Conservation (phyloP, 37 sponge, comb jelly and placozoan genomes). For the Aphrocallistes beatrix region DNA sequence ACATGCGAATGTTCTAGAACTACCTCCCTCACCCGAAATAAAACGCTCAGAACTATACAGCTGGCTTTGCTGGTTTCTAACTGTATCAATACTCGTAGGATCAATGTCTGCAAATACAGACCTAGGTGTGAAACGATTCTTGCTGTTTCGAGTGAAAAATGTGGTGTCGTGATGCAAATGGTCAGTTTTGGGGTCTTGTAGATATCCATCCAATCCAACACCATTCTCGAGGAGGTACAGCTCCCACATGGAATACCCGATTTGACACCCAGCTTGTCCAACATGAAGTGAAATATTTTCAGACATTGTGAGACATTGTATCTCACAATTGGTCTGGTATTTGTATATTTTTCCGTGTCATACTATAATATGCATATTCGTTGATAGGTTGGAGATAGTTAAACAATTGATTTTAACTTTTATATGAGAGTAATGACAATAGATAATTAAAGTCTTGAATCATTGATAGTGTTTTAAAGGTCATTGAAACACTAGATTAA, state of each 20-base stretch:
- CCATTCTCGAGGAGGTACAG: neutral
- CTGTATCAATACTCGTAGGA: neutral
- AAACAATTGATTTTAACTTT: too few species aligned
- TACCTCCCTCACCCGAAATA: neutral
- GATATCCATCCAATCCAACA: neutral
- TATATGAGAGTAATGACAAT: too few species aligned
- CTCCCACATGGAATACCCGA: neutral
- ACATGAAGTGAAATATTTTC: conserved; percentile 3
- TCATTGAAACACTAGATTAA: too few species aligned
- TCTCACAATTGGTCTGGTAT: too few species aligned
- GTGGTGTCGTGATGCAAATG: neutral
- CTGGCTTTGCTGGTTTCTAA: neutral
- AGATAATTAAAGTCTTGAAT: too few species aligned
- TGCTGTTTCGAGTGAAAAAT: neutral
- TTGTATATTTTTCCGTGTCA: too few species aligned
- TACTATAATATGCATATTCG: too few species aligned
- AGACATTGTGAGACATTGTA: too few species aligned
- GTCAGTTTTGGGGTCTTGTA: neutral
- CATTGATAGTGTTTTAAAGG: too few species aligned
- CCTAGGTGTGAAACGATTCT: neutral
- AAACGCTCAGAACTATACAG: neutral
- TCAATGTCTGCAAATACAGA: neutral
- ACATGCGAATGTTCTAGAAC: neutral
- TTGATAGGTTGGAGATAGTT: too few species aligned
- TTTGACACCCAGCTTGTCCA: neutral